Evolutionary conservation across 2,797 vertebrate genomes (phyloP).

Genomic region (Chromis chromis): DNA sequence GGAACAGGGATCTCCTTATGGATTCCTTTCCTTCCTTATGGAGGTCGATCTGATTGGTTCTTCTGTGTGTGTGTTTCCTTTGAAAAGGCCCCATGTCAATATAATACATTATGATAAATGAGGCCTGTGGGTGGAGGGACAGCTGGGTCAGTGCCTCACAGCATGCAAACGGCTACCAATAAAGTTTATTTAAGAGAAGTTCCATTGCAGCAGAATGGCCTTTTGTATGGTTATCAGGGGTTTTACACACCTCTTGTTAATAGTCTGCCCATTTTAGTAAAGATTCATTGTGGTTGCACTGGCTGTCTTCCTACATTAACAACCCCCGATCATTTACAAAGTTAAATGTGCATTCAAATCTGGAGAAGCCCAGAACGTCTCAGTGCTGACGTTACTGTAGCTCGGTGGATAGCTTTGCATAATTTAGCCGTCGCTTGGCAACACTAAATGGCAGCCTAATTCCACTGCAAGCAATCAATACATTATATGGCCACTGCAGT

Average conservation of each 20-base stretch:
- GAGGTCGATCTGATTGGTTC: slow-evolving; percentile 47
- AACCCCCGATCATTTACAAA: background rate
- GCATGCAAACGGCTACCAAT: slow-evolving; percentile 60
- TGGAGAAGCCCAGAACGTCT: slow-evolving; percentile 8
- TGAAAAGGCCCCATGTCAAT: slow-evolving; percentile 66
- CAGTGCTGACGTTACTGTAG: slow-evolving; percentile 40
- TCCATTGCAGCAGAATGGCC: slow-evolving; percentile 40
- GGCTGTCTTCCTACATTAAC: background rate
- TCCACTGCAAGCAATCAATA: slow-evolving; percentile 77
- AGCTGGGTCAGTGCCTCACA: slow-evolving; percentile 57
- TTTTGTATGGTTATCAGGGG: background rate
- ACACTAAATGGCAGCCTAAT: slow-evolving; percentile 76
- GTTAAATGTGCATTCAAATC: background rate
- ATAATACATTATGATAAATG: slow-evolving; percentile 82
- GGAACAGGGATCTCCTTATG: slow-evolving; percentile 28
- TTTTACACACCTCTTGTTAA: slow-evolving; percentile 9
- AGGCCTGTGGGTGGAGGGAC: slow-evolving; percentile 70
- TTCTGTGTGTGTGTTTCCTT: slow-evolving; percentile 55
- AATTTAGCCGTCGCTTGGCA: slow-evolving; percentile 81
- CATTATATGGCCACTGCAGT: slow-evolving; percentile 67
- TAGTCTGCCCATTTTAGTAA: no score
- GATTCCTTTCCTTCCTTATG: slow-evolving; percentile 21
- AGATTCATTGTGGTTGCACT: background rate
- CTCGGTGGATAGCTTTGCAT: slow-evolving; percentile 74
- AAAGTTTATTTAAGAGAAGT: slow-evolving; percentile 52